Base-by-base conservation (phyloP, 2,888 invertebrate species). In the Octonoba sinensis region DNA sequence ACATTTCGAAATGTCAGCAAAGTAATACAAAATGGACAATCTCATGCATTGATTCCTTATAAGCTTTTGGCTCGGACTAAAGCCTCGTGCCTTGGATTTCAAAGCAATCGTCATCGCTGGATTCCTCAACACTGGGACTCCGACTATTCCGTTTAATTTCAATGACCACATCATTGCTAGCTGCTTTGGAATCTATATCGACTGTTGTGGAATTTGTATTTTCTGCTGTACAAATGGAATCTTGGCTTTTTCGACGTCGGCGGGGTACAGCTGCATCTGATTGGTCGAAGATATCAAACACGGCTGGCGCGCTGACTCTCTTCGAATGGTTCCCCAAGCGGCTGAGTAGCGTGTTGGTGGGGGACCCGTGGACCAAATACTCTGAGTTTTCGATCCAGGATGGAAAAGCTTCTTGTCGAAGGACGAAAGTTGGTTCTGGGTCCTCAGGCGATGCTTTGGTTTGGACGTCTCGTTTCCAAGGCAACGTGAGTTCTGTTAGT, bases 371-470 rank as follows among this genome's bases (percentile, higher is more conserved):
- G n/a, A 95, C 94, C 87, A 96, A 90, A 88, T 97, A 97, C 87
- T 97, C 96, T 88, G 96, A 95, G 89, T 96, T 97, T 44, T 95
- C 95, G 64, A 96, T 96, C 97, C 97, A 97, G n/a, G 96, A 93
- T 12, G 97, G 97, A 88, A 96, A 96, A 89, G 97, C 96, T 57
- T 94, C 93, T 87, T 95, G 95, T 1, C 66, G 60, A 3, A 62
- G 65, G 86, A 93, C 92, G 86, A 64, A 84, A 1, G 92, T 90
- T 8, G 46, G 18, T 8, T 36, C 36, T 13, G 6, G 20, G 88
- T 90, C 90, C 13, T 93, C 92, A 86, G 94, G 94, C 86, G 93
- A 94, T 0, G 59, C 79, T 11, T 56, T 51, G 1, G 54, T 62
- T 22, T 78, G 57, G 12, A 70, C 75, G 57, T 71, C 71, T 3